Base-by-base conservation (phyloP, 2,888 invertebrate genomes). In the Stenotaenia linearis region DNA sequence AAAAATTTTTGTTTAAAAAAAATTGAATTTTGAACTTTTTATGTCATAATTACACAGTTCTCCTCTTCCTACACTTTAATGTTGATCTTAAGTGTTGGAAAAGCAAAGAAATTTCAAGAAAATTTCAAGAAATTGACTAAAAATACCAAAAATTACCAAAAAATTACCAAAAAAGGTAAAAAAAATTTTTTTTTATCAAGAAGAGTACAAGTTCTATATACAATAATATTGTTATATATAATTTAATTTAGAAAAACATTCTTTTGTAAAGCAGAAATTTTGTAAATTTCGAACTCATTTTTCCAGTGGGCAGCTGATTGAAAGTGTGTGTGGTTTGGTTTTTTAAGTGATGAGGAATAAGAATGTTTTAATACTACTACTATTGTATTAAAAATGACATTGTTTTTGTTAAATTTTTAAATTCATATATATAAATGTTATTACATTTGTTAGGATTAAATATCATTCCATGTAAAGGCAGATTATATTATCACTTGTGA, bases 331-430 rank as follows among this genome's bases (percentile, higher is more conserved):
- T 56, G n/a, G 56, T 56, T n/a, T 23, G 56, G n/a, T 15, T 7
- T 18, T 50, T 10, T 50, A n/a, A 56, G 21, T 23, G 18, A 23
- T 4, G 21, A 18, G n/a, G 15, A 40, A 32, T 6, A 32, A 32
- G 32, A 32, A 32, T 32, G 32, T 32, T 32, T n/a, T n/a, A n/a
- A n/a, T 9, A 32, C 32, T 32, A 32, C 32, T n/a, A n/a, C n/a
- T n/a, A n/a, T n/a, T n/a, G n/a, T n/a, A n/a, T n/a, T n/a, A n/a
- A n/a, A n/a, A n/a, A n/a, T 45, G 45, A 9, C 21, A 18, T 56
- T 56, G 18, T 56, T 56, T 56, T 56, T 56, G 56, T 56, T 56
- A 56, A 56, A 56, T 56, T 56, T 56, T 56, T 56, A 56, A 56
- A 18, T 56, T 9, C 1, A 56, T 18, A 56, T 56, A 56, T 56